Conservation (phyloP, 2,888 invertebrate genomes). For the Colostygia pectinataria region DNA sequence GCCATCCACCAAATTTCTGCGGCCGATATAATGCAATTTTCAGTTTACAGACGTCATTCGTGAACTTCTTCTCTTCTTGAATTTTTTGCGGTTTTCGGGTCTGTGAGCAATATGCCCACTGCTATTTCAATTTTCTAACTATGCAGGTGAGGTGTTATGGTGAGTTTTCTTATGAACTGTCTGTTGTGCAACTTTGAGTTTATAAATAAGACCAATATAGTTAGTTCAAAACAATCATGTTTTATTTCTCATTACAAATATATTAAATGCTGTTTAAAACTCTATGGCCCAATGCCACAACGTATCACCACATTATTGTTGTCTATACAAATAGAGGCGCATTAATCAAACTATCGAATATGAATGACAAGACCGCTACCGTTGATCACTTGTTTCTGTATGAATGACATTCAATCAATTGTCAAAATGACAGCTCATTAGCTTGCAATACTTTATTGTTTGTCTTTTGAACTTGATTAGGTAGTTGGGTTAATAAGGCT, state of each 20-base stretch:
- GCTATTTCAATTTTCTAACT: too few relatives aligned
- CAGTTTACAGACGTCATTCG: too few relatives aligned
- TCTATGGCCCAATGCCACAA: slow-evolving; percentile 32
- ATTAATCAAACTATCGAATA: slow-evolving; percentile 59
- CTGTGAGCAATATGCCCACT: too few relatives aligned
- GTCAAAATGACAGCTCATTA: slow-evolving; percentile 68
- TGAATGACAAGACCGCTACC: slow-evolving; percentile 56
- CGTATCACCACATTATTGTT: slow-evolving; percentile 14
- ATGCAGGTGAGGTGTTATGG: too few relatives aligned
- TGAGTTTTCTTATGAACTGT: too few relatives aligned
- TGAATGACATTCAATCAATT: slow-evolving; percentile 64
- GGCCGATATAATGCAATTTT: too few relatives aligned
- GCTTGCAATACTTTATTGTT: slow-evolving; percentile 38
- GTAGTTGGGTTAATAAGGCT: background rate
- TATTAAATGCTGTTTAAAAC: slow-evolving; percentile 27
- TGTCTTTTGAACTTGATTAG: slow-evolving; percentile 20
- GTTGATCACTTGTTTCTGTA: slow-evolving; percentile 43
- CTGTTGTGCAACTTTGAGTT: too few relatives aligned
- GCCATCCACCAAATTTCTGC: too few relatives aligned
- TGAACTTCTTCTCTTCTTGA: too few relatives aligned
- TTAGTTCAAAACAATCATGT: background rate
- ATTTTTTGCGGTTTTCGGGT: too few relatives aligned
- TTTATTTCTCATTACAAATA: slow-evolving; percentile 3
- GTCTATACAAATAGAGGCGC: slow-evolving; percentile 41
- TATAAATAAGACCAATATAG: too few relatives aligned